These are phyloP conservation scores for Dryomyza anilis DNA, from an alignment of 2,888 invertebrate genomes.

Conservation along the genomic window DNA sequence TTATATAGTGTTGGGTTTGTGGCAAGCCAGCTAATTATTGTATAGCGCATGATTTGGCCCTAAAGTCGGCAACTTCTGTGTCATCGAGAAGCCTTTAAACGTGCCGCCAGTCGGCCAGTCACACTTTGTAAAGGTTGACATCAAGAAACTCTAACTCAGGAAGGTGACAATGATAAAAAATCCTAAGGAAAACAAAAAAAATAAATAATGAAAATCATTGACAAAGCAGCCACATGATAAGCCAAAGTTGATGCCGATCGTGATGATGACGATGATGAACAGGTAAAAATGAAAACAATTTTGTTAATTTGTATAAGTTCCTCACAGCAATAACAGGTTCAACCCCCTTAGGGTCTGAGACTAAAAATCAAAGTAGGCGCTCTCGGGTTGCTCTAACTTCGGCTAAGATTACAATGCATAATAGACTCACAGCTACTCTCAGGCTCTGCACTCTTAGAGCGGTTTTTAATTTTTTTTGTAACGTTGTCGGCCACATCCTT, in stretches of 20 bases:
- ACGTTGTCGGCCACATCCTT: background rate
- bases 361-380: background rate
- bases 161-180: background rate
- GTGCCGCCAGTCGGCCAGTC: background rate
- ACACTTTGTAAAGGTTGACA: background rate
- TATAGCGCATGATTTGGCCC: background rate
- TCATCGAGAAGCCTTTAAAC: background rate
- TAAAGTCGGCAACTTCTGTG: conserved; percentile 1
- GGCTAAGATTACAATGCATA: no score
- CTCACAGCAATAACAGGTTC: no score
- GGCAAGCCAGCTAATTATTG: conserved; percentile 17
- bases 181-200: background rate
- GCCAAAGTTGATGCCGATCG: no score
- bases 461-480: no score
- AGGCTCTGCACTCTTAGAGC: no score
- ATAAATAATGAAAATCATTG: background rate
- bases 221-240: background rate
- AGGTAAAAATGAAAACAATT: background rate
- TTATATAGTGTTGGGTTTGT: conserved; percentile 7
- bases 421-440: no score
- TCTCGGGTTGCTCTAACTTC: no score
- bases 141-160: background rate
- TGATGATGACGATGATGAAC: no score
- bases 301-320: no score
- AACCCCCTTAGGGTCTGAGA: background rate